A percentile compares a stretch with the other conserved stretches of the same genome.
These are phyloP conservation scores for Prolemur simus DNA, from an alignment of 2,113 vertebrate species.

Conservation along the genomic window DNA sequence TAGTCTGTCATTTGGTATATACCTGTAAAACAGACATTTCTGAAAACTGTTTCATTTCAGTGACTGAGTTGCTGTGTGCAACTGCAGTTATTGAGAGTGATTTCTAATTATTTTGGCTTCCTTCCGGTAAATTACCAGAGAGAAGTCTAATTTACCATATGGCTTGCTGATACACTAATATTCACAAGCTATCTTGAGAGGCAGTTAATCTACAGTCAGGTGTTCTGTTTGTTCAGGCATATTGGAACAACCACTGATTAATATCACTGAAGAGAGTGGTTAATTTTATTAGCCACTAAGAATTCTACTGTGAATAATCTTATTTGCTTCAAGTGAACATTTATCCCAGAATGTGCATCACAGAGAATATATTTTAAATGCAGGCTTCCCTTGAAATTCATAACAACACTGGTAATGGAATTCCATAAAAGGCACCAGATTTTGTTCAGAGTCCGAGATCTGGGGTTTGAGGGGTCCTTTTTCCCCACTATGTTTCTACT, in stretches of 20 bases:
- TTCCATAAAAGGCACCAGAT: background rate
- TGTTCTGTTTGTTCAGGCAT: conserved; percentile 67
- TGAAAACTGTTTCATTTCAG: conserved; percentile 35
- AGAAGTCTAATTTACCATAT: conserved; percentile 59
- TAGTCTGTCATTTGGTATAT: background rate
- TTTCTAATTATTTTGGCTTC: conserved; percentile 61
- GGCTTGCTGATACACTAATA: conserved; percentile 21
- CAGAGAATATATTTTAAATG: conserved; percentile 37
- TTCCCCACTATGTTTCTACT: background rate
- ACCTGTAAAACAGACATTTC: conserved; percentile 29
- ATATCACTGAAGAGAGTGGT: conserved; percentile 56
- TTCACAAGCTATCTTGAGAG: conserved; percentile 37
- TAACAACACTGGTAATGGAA: background rate
- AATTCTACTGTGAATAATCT: conserved; percentile 66
- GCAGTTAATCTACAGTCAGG: conserved; percentile 48
- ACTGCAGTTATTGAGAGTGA: conserved; percentile 31
- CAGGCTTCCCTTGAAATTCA: background rate
- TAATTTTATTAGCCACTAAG: conserved; percentile 76
- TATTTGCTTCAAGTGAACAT: conserved; percentile 60
- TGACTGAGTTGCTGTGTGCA: background rate
- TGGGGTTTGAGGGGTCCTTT: background rate
- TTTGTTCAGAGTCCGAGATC: background rate
- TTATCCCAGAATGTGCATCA: background rate
- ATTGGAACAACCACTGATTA: conserved; percentile 61
- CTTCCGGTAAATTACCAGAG: conserved; percentile 43